These are phyloP conservation scores for Cuniculus paca DNA, from an alignment of 2,797 vertebrate species.

Conservation along the genomic window DNA sequence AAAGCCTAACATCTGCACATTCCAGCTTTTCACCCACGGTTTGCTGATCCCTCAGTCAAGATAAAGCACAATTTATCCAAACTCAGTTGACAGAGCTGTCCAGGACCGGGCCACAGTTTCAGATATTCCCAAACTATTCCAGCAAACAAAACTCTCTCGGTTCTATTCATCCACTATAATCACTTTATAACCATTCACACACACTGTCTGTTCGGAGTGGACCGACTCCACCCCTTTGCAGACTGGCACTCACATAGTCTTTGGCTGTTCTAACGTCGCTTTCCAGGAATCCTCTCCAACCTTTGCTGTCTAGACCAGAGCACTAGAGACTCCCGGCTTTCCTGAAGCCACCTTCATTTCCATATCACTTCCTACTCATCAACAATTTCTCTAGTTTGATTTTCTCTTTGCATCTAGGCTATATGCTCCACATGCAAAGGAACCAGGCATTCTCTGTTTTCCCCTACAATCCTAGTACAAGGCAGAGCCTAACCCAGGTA, in stretches of 20 bases:
- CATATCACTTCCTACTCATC: not conserved
- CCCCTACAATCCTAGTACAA: fast-evolving
- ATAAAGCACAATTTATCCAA: not conserved
- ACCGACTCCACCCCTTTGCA: not conserved
- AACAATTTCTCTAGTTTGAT: not conserved
- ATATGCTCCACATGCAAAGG: fast-evolving
- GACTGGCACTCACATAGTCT: not conserved
- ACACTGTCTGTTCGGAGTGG: not conserved
- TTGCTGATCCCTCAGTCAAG: not conserved
- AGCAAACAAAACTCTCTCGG: no score
- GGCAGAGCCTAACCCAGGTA: not conserved
- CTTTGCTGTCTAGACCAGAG: not conserved
- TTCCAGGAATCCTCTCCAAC: not conserved
- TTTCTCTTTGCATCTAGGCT: not conserved
- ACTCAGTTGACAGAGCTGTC: not conserved
- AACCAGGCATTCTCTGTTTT: no score
- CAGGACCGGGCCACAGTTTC: not conserved
- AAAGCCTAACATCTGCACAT: not conserved
- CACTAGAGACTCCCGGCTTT: not conserved
- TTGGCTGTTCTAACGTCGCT: fast-evolving
- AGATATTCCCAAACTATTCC: not conserved
- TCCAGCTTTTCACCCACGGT: not conserved
- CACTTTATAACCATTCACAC: not conserved
- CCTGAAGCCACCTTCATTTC: not conserved
- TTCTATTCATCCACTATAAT: not conserved